A percentile compares a stretch with the other conserved stretches of the same genome.
phyloP scores from a whole-genome alignment of 2,888 invertebrate species.

The Diaprepes abbreviatus region DNA sequence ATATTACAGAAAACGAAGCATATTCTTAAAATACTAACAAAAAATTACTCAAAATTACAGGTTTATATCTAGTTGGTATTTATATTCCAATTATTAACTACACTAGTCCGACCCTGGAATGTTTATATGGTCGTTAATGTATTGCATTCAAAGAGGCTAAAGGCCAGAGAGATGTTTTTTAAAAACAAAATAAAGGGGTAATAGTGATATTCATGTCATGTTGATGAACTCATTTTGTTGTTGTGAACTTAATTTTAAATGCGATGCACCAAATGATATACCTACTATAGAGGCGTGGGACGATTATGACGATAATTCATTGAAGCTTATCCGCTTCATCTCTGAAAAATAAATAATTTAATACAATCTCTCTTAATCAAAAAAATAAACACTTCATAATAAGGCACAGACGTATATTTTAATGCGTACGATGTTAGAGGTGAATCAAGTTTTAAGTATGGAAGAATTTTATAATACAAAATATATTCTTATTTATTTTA shows the following conservation, averaged over 20 bases:
- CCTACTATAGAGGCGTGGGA: neutral
- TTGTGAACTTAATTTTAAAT: constrained; percentile 2
- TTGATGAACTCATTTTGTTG: constrained; percentile 25
- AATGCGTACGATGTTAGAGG: neutral
- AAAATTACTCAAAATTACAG: no score
- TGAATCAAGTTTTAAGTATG: neutral
- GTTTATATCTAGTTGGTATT: no score
- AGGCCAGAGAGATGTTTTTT: constrained; percentile 11
- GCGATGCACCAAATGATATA: constrained; percentile 22
- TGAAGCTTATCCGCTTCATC: neutral
- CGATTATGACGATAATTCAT: constrained; percentile 2
- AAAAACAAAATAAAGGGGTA: constrained; percentile 11
- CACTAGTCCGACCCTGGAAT: neutral
- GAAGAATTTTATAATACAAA: no score
- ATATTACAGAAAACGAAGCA: no score
- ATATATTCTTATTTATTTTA: no score
- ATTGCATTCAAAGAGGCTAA: constrained; percentile 1
- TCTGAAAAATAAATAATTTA: neutral
- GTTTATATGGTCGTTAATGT: constrained; percentile 5
- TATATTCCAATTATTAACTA: no score
- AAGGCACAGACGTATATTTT: neutral
- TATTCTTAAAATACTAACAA: no score
- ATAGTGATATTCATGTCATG: constrained; percentile 15
- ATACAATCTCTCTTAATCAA: constrained; percentile 17
- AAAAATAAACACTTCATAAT: constrained; percentile 20